Conservation (phyloP, 2,888 invertebrate genomes). For the Lissonota sp. region DNA sequence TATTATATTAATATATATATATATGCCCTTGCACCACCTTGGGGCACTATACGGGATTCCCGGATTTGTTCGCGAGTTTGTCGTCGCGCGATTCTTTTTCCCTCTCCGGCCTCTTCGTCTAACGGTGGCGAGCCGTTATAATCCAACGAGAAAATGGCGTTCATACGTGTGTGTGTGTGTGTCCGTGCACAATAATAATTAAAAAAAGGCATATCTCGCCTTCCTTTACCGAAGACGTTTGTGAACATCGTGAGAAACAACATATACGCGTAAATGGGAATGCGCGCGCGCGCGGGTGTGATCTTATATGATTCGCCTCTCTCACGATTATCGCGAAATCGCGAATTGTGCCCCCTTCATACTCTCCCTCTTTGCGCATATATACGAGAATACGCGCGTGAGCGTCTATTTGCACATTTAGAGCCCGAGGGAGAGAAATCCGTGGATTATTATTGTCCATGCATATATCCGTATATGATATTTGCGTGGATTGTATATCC, state of each 20-base stretch:
- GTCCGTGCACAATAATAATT: background rate
- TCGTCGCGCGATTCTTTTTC: slow-evolving; percentile 28
- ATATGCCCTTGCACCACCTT: too few species aligned
- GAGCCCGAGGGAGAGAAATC: slow-evolving; percentile 56
- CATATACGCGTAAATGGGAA: slow-evolving; percentile 30
- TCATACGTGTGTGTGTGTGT: slow-evolving; percentile 15
- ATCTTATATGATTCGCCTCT: slow-evolving; percentile 44
- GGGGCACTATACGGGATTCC: slow-evolving; percentile 58
- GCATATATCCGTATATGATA: slow-evolving; percentile 3
- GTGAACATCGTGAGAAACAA: slow-evolving; percentile 51
- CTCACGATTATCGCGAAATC: slow-evolving; percentile 61
- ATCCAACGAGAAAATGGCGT: slow-evolving; percentile 18
- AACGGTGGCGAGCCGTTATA: slow-evolving; percentile 28
- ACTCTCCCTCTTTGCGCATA: background rate
- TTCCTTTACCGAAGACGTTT: slow-evolving; percentile 9
- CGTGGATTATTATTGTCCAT: slow-evolving; percentile 22
- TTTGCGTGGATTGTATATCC: slow-evolving; percentile 33
- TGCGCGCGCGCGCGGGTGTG: slow-evolving; percentile 34
- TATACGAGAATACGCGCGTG: slow-evolving; percentile 25
- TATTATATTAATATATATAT: too few species aligned
- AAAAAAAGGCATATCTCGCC: slow-evolving; percentile 25
- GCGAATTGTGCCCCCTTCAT: slow-evolving; percentile 22
- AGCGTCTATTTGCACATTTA: slow-evolving; percentile 18
- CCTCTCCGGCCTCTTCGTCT: background rate
- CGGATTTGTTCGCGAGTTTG: slow-evolving; percentile 24